phyloP scores from a whole-genome alignment of 2,113 vertebrate genomes.

The Brachypodius melanocephalos region DNA sequence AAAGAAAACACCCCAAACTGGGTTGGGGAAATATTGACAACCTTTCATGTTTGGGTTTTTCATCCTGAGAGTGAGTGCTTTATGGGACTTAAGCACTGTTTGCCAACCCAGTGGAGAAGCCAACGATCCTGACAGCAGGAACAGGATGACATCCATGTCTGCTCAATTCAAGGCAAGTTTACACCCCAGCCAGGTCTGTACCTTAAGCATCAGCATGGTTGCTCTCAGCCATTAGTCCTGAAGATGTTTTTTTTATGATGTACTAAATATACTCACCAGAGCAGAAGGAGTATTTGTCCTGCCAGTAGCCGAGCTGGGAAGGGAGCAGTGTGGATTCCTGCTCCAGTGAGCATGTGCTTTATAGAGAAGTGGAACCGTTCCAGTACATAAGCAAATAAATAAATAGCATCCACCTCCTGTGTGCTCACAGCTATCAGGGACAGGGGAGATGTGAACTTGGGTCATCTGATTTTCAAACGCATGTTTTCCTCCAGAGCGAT shows the following conservation, averaged over 20 bases:
- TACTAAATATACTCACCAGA: background rate
- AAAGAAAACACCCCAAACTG: rapidly evolving
- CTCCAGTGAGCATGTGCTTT: background rate
- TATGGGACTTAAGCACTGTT: background rate
- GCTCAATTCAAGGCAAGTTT: background rate
- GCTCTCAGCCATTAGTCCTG: background rate
- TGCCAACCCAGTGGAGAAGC: background rate
- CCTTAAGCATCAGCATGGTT: background rate
- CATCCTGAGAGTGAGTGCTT: background rate
- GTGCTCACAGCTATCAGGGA: background rate
- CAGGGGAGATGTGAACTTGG: background rate
- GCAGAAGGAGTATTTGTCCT: background rate
- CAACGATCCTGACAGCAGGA: background rate
- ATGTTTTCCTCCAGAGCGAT: background rate
- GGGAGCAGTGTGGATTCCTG: background rate
- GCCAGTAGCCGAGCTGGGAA: background rate
- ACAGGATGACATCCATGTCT: background rate
- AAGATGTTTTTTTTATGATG: background rate
- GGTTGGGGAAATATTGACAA: background rate
- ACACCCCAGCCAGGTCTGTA: background rate
- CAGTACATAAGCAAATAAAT: slow-evolving; percentile 19
- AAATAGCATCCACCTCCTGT: background rate
- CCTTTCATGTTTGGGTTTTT: background rate
- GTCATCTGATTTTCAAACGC: background rate
- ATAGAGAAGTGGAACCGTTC: background rate